Evolutionary conservation across 2,797 vertebrate genomes (phyloP).

Genomic region (Pseudomugil tenellus): DNA sequence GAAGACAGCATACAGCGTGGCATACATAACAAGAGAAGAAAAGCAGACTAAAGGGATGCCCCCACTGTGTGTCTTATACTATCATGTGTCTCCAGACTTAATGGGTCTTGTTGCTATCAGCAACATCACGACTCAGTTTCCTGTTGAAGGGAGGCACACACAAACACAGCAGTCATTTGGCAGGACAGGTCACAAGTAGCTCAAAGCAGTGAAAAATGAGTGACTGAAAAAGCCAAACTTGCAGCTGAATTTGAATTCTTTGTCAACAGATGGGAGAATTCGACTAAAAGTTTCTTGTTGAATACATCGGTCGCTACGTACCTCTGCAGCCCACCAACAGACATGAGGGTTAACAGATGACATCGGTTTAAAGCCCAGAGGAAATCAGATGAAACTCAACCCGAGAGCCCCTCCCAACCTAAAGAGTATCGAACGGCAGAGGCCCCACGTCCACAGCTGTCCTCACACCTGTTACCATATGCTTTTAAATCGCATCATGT

Average conservation of each 20-base stretch:
- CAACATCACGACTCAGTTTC: constrained; percentile 71
- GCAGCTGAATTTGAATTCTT: constrained; percentile 10
- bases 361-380: constrained; percentile 55
- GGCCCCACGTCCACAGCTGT: constrained; percentile 72
- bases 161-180: constrained; percentile 65
- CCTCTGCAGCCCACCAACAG: constrained; percentile 43
- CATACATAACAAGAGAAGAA: constrained; percentile 48
- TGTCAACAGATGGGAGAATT: neutral
- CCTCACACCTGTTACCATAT: constrained; percentile 71
- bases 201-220: constrained; percentile 18
- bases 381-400: constrained; percentile 73
- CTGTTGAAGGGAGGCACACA: constrained; percentile 71
- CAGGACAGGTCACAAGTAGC: constrained; percentile 30
- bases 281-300: neutral
- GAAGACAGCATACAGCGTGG: constrained; percentile 41
- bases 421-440: constrained; percentile 44
- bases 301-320: constrained; percentile 12
- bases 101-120: constrained; percentile 75
- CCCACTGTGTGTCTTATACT: constrained; percentile 64
- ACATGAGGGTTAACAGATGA: constrained; percentile 63
- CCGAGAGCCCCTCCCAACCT: constrained; percentile 44
- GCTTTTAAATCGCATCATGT: constrained; percentile 22
- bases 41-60: constrained; percentile 59
- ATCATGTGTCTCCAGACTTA: constrained; percentile 75
- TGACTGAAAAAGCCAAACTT: constrained; percentile 15